Base-by-base conservation (phyloP, 1,140 invertebrate genomes). In the Drosophila ogumai region DNA sequence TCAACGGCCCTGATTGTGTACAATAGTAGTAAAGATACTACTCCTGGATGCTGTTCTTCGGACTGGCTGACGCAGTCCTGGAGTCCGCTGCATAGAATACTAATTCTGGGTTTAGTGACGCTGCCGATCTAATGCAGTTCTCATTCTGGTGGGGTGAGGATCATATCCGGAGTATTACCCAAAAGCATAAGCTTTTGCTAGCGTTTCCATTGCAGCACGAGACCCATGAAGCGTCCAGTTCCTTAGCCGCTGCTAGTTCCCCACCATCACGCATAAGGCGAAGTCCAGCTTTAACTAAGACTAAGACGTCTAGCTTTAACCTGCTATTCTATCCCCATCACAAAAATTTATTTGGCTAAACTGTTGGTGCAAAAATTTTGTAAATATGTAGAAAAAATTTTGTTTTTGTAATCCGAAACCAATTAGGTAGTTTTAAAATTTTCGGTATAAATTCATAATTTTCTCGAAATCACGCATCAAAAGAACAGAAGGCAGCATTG, bases 121-220 rank as follows among this genome's bases (percentile, higher is more conserved):
- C 38, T 86, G 43, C 78, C 79, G 0, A 34, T 86, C 10, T 75
- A 86, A 86, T 63, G 40, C 60, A 3, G 0, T 81, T 5, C 25
- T 82, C 10, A 40, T 85, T n/a, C 13, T 75, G 5, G 55, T 86
- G 31, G 68, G 82, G 82, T 85, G 49, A 65, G 69, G n/a, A n/a
- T n/a, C n/a, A n/a, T n/a, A n/a, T n/a, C n/a, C n/a, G n/a, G n/a
- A n/a, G n/a, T n/a, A n/a, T n/a, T n/a, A n/a, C n/a, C 3, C 0
- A 5, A 0, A 15, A 4, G 3, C 31, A 13, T 19, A 4, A 32
- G 25, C 1, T n/a, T 22, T 19, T 86, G 82, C 9, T 73, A 66
- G 79, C 71, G 55, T 15, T 49, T 82, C 0, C 38, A 80, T 19
- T 46, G 13, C 15, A 86, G 49, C 28, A n/a, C 19, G n/a, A n/a